phyloP scores from a whole-genome alignment of 2,888 invertebrate genomes.

The Lissocephala sabroskyi region DNA sequence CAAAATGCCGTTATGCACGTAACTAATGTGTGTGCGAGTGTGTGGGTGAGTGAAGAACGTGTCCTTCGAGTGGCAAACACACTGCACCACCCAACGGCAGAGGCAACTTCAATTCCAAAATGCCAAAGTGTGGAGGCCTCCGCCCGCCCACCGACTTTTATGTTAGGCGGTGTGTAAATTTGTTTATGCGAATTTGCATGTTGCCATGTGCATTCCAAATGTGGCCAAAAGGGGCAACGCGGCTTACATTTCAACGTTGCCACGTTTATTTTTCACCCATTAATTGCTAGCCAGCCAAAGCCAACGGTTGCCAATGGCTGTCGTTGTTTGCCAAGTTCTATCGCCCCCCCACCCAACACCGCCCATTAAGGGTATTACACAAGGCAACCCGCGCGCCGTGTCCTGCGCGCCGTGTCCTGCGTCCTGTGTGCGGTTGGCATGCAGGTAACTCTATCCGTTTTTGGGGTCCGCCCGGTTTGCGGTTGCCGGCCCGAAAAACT shows the following conservation, averaged over 20 bases:
- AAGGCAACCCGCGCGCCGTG: background rate
- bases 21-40: slow-evolving; percentile 7
- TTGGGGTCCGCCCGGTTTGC: background rate
- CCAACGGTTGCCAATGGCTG: slow-evolving; percentile 5
- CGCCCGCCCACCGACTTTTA: slow-evolving; percentile 1
- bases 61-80: background rate
- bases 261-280: slow-evolving; percentile 5
- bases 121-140: slow-evolving; percentile 42
- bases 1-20: slow-evolving; percentile 43
- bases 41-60: slow-evolving; percentile 1
- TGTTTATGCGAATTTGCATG: slow-evolving; percentile 44
- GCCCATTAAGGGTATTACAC: slow-evolving; percentile 10
- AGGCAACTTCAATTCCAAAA: slow-evolving; percentile 40
- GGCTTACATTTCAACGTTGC: slow-evolving; percentile 3
- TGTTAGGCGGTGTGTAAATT: slow-evolving; percentile 42
- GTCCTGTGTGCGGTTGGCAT: slow-evolving; percentile 7
- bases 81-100: background rate
- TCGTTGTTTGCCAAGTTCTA: background rate
- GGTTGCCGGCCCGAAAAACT: no score
- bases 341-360: no score
- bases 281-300: slow-evolving; percentile 12
- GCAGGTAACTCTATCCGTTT: slow-evolving; percentile 1
- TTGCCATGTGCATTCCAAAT: slow-evolving; percentile 8
- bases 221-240: no score
- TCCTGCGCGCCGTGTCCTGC: no score